Base-by-base conservation (phyloP, 2,113 vertebrate genomes). In the Tricholaema leucomelas region DNA sequence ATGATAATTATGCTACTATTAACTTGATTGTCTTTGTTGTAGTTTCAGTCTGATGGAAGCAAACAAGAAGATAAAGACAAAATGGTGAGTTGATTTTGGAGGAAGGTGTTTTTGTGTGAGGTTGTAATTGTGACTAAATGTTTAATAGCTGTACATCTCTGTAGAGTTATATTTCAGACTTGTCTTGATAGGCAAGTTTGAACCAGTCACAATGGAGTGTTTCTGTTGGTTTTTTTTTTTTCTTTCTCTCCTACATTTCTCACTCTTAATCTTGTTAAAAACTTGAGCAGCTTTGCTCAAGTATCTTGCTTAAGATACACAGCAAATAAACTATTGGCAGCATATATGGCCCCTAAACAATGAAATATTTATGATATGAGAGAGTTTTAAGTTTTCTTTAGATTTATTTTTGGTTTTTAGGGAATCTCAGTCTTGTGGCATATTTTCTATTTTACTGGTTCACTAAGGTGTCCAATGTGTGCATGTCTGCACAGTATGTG, bases 11-110 rank as follows among this genome's bases (percentile, higher is more conserved):
- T 87, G 56, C 86, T 77, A 13, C 36, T 42, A 6, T 85, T 88
- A 46, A 93, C 12, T 2, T 24, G 3, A 5, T 64, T 91, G 42
- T 78, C 61, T 76, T 73, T 67, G 48, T 97, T 97, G 92, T 6
- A 98, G 98, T 98, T 98, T 97, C 98, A 98, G 89, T 97, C 96
- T 93, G 98, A 98, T 93, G 97, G 97, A 93, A 97, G 89, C 96
- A 98, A 97, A 90, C 97, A 97, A 89, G 98, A 98, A 81, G 97
- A 98, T 88, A 98, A 98, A 96, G 98, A 98, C 67, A 98, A 97
- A 97, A 98, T 97, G 98, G 98, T 98, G 94, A 98, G 98, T 95
- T 74, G 36, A 18, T 83, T 81, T 80, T 77, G 33, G 16, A 67
- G 18, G 20, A 67, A 36, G 25, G 23, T 33, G 21, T 17, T 88